These are phyloP conservation scores for Orestias chungarensis DNA, from an alignment of 2,797 vertebrate species.

Conservation along the genomic window DNA sequence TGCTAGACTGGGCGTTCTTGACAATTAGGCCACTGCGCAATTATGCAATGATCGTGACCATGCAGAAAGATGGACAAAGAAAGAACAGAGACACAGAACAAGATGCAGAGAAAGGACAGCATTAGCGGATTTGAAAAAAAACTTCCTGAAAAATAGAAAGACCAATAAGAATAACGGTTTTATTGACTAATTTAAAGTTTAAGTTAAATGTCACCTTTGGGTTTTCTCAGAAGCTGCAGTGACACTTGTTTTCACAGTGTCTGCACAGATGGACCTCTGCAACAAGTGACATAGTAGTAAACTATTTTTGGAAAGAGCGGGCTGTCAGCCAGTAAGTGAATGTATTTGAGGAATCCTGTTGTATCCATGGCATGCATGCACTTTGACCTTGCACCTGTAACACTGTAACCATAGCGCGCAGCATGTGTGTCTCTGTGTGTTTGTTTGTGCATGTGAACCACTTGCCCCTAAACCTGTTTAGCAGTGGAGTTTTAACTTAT, in stretches of 20 bases:
- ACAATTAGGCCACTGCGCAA: slow-evolving; percentile 57
- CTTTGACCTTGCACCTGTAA: slow-evolving; percentile 76
- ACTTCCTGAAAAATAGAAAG: slow-evolving; percentile 26
- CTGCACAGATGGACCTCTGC: slow-evolving; percentile 34
- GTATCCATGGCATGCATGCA: slow-evolving; percentile 71
- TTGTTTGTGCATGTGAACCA: slow-evolving; percentile 26
- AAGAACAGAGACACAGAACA: slow-evolving; percentile 65
- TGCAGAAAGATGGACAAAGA: slow-evolving; percentile 64
- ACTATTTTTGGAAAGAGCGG: slow-evolving; percentile 64
- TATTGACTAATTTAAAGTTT: slow-evolving; percentile 19
- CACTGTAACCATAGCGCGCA: slow-evolving; percentile 60
- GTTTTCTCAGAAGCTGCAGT: slow-evolving; percentile 14
- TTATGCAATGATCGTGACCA: slow-evolving; percentile 60
- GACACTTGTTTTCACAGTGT: slow-evolving; percentile 40
- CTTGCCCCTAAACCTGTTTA: slow-evolving; percentile 40
- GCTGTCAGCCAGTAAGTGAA: slow-evolving; percentile 60
- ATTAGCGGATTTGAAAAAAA: slow-evolving; percentile 28
- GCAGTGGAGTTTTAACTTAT: slow-evolving; percentile 38
- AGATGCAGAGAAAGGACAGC: slow-evolving; percentile 53
- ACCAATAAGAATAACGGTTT: not conserved
- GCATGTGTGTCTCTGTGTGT: slow-evolving; percentile 19
- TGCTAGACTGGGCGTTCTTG: slow-evolving; percentile 63
- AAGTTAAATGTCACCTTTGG: slow-evolving; percentile 13
- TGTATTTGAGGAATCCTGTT: slow-evolving; percentile 66
- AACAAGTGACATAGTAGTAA: slow-evolving; percentile 40